These are phyloP conservation scores for Xyliphius kryptos DNA, from an alignment of 2,113 vertebrate species.

Conservation along the genomic window DNA sequence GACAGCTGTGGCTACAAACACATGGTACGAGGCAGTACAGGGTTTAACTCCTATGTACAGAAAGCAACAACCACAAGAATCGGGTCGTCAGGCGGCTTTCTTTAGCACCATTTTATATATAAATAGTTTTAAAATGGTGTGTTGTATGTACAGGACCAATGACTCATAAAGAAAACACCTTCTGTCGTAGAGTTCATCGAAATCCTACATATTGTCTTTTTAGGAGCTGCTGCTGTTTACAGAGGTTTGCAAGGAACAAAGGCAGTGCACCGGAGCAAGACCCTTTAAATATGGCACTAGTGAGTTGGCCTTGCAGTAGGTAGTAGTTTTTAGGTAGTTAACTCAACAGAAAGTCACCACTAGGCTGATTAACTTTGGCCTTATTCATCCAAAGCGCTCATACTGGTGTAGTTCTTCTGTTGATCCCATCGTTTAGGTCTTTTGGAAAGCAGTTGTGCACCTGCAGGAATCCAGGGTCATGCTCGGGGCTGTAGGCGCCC, in stretches of 20 bases:
- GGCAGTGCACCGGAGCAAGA: no score
- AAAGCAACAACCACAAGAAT: neutral
- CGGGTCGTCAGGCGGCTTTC: neutral
- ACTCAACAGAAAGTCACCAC: neutral
- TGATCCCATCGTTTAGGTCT: conserved; percentile 86
- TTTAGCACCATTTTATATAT: neutral
- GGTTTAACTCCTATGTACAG: neutral
- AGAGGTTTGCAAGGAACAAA: no score
- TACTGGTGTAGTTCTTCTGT: conserved; percentile 92
- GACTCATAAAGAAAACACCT: neutral
- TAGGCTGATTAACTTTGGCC: neutral
- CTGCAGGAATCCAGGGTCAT: conserved; percentile 86
- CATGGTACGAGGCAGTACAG: neutral
- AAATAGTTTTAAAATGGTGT: neutral
- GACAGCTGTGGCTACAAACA: neutral
- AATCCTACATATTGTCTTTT: neutral
- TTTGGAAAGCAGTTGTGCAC: conserved; percentile 95
- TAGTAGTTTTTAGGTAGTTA: conserved; percentile 12
- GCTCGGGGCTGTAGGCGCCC: conserved; percentile 85
- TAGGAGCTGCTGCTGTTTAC: no score
- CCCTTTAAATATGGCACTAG: no score
- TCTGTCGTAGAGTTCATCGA: neutral
- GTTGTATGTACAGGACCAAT: neutral
- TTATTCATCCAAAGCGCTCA: conserved; percentile 56
- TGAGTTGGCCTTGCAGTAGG: no score